Conservation (phyloP, 2,888 invertebrate genomes). For the Allacma fusca region DNA sequence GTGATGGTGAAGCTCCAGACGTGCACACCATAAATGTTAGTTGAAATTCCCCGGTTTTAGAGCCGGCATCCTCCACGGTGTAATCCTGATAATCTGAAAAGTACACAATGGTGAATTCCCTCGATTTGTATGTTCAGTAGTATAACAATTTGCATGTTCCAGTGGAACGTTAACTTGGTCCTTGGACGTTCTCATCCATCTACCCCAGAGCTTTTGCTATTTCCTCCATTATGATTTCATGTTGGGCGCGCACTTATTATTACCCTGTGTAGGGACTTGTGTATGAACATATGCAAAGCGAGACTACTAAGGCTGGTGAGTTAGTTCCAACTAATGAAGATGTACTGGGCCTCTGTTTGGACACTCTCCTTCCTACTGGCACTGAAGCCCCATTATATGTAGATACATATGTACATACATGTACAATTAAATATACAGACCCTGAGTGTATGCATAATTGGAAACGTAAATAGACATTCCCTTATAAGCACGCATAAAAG, state of each 20-base stretch:
- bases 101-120: conserved; percentile 40
- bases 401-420: too few species aligned
- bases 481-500: too few species aligned
- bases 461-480: too few species aligned
- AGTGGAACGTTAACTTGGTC: conserved; percentile 10
- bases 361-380: neutral
- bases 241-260: neutral
- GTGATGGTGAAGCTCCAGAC: neutral
- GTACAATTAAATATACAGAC: too few species aligned
- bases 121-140: conserved; percentile 26
- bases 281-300: too few species aligned
- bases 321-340: neutral
- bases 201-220: conserved; percentile 1
- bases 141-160: conserved; percentile 32
- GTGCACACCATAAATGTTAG: neutral
- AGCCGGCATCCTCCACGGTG: conserved; percentile 11
- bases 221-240: neutral
- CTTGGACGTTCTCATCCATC: conserved; percentile 2
- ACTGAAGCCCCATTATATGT: too few species aligned
- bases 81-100: conserved; percentile 41
- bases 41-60: neutral
- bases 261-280: too few species aligned
- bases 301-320: too few species aligned
- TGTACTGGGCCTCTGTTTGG: neutral
- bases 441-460: too few species aligned